Base-by-base conservation (phyloP, 2,888 invertebrate species). In the Lottia scabra region DNA sequence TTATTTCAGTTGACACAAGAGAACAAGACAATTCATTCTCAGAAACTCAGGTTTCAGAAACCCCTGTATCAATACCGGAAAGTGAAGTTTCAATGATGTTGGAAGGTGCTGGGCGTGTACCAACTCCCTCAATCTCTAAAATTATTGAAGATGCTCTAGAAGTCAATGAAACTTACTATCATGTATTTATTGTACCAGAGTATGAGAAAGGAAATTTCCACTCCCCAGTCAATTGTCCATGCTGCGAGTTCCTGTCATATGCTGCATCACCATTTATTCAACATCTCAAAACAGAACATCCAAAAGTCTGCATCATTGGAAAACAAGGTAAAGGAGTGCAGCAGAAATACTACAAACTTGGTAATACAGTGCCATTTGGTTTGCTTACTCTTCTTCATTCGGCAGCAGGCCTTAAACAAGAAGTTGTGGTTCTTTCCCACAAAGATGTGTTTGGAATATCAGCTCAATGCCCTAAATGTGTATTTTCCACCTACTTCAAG, bases 381-480 rank as follows among this genome's bases (percentile, higher is more conserved):
- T 23, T 56, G 23, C 56, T 56, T 12, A 56, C 19, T 23, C 19
- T 56, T 12, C 23, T 56, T 23, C 56, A 56, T 23, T 19, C 56
- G 23, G 56, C 56, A 23, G 19, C 23, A 23, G 56, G 56, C 19
- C 56, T 56, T 56, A 56, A 56, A 56, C 56, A 72, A 65, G 74
- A 76, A 68, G 71, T 75, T 27, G 72, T 81, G 19, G 67, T 74
- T 12, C 78, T 82, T 66, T 81, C 82, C 27, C 71, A 74, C 74
- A 81, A 81, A 43, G 84, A 84, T 63, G 76, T 78, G 5, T 83
- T 82, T 63, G 79, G 76, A 62, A 70, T 75, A 19, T 72, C 80
- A 15, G 75, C 83, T 62, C 72, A 76, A 65, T 85, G 85, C 65
- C 80, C 80, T 45, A 76, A 80, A 63, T 85, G 85, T 72, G 62